A percentile compares a stretch with the other conserved stretches of the same genome.
Conservation (phyloP, 2,888 invertebrate genomes). For the Cabera pusaria region DNA sequence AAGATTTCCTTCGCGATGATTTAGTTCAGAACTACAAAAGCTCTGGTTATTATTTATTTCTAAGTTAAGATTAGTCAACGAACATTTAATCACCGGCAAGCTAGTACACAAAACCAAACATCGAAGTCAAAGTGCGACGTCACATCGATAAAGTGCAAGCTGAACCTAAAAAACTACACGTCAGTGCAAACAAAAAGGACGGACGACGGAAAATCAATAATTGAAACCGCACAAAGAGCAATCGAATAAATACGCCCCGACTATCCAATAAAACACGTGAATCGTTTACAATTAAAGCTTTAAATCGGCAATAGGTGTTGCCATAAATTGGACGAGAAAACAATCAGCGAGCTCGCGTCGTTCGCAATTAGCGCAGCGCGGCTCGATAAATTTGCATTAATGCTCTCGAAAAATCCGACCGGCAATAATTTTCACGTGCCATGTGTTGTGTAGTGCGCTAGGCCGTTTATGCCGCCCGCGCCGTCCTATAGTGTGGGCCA, state of each 20-base stretch:
- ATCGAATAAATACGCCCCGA: slow-evolving; percentile 75
- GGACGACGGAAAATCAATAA: slow-evolving; percentile 72
- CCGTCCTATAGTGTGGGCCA: no score
- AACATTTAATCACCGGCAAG: no score
- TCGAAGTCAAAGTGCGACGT: slow-evolving; percentile 14
- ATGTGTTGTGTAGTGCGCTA: slow-evolving; percentile 61
- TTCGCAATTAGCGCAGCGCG: slow-evolving; percentile 80
- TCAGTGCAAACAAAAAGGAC: slow-evolving; percentile 44
- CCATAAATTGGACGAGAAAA: slow-evolving; percentile 81
- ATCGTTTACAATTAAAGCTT: slow-evolving; percentile 83
- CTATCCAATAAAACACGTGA: slow-evolving; percentile 83
- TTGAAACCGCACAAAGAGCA: slow-evolving; percentile 69
- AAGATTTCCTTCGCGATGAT: no score
- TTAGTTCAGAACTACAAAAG: no score
- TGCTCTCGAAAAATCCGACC: slow-evolving; percentile 80
- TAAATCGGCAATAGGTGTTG: slow-evolving; percentile 84
- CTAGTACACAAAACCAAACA: slow-evolving; percentile 8
- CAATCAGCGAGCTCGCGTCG: slow-evolving; percentile 81
- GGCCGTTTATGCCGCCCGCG: slow-evolving; percentile 38
- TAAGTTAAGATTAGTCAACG: no score
- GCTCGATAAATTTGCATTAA: slow-evolving; percentile 83
- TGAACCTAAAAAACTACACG: slow-evolving; percentile 44
- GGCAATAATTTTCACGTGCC: slow-evolving; percentile 79
- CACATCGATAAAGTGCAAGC: slow-evolving; percentile 14
- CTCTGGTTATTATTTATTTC: no score